phyloP scores from a whole-genome alignment of 1,140 invertebrate genomes.

The Bombus vancouverensis region DNA sequence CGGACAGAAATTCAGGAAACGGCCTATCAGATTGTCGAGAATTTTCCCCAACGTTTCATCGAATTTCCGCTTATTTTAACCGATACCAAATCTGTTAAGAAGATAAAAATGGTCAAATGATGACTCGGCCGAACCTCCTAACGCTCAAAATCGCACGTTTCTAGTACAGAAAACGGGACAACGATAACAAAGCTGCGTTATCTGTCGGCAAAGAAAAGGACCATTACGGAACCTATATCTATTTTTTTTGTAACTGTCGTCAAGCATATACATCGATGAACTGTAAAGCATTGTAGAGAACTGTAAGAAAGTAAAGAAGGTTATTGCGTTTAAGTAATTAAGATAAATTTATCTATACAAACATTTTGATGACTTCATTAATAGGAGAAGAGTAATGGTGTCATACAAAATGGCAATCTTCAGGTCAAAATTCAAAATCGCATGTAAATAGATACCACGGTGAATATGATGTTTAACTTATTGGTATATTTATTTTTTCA shows the following conservation, averaged over 20 bases:
- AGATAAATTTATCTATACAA: background rate
- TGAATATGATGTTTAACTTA: too few species aligned
- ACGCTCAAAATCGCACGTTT: background rate
- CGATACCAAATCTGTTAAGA: background rate
- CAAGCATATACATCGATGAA: background rate
- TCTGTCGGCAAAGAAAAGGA: background rate
- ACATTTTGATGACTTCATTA: too few species aligned
- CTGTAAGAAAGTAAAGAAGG: background rate
- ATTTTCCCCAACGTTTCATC: background rate
- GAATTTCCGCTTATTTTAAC: conserved; percentile 1
- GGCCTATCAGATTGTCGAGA: background rate
- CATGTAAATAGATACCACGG: too few species aligned
- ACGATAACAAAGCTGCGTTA: conserved; percentile 7
- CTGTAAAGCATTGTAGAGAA: background rate
- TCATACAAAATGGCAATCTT: too few species aligned
- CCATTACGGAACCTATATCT: background rate
- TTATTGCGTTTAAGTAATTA: background rate
- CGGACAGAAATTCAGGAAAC: background rate
- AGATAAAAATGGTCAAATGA: conserved; percentile 8
- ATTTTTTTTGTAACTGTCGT: background rate
- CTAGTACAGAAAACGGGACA: background rate
- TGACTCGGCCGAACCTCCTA: background rate
- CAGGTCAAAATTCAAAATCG: too few species aligned
- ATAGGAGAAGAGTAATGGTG: too few species aligned
- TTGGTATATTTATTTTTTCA: too few species aligned